phyloP scores from a whole-genome alignment of 2,797 vertebrate genomes.

The Notoglanidium macrostoma region DNA sequence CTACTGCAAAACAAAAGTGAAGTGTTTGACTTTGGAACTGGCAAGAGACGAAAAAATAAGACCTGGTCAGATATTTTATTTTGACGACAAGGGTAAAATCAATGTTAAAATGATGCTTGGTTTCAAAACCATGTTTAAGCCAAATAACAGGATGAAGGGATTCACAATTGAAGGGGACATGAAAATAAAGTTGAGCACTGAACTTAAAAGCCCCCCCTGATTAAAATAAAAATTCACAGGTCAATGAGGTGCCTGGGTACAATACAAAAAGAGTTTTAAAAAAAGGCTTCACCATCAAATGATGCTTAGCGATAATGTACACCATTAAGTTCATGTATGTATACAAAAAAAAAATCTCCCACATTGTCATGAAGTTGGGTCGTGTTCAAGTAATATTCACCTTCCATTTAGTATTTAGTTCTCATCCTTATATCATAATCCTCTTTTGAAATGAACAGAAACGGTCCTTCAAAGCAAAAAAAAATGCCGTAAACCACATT shows the following conservation, averaged over 20 bases:
- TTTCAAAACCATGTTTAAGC: slow-evolving; percentile 69
- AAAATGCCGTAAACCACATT: slow-evolving; percentile 85
- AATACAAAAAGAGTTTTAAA: slow-evolving; percentile 76
- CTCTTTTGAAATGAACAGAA: slow-evolving; percentile 73
- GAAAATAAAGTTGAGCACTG: slow-evolving; percentile 66
- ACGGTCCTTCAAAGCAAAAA: slow-evolving; percentile 75
- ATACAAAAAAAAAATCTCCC: slow-evolving; percentile 74
- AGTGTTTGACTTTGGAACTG: background rate
- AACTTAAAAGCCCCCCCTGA: slow-evolving; percentile 68
- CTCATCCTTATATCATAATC: slow-evolving; percentile 64
- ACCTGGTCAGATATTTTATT: slow-evolving; percentile 86
- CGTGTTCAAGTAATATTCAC: slow-evolving; percentile 81
- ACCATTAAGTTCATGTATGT: slow-evolving; percentile 74
- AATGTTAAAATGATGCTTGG: slow-evolving; percentile 81
- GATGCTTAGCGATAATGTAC: slow-evolving; percentile 75
- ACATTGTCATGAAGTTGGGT: slow-evolving; percentile 75
- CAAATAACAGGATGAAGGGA: slow-evolving; percentile 66
- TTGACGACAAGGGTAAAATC: slow-evolving; percentile 81
- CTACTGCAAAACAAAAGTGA: background rate
- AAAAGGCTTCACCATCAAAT: slow-evolving; percentile 76
- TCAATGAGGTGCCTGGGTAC: slow-evolving; percentile 67
- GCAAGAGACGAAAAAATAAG: slow-evolving; percentile 7
- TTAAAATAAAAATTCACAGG: slow-evolving; percentile 74
- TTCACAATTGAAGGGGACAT: slow-evolving; percentile 62
- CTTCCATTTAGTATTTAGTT: slow-evolving; percentile 73